A percentile compares a stretch with the other conserved stretches of the same genome.
phyloP scores from a whole-genome alignment of 2,113 vertebrate species.

The Anguilla japonica region DNA sequence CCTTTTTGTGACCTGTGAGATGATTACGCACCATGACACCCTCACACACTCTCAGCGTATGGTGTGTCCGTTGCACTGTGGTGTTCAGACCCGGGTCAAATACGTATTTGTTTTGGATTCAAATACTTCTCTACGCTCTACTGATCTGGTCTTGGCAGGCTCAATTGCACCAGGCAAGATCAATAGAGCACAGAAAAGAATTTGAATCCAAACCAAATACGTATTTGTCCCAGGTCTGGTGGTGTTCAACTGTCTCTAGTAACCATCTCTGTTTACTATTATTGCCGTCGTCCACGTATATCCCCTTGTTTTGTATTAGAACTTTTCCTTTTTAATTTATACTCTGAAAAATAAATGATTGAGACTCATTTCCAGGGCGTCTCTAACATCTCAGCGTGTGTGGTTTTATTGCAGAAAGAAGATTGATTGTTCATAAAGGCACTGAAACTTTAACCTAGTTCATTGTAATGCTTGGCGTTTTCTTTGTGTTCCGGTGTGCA shows the following conservation, averaged over 20 bases:
- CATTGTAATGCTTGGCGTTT: no score
- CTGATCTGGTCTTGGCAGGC: no score
- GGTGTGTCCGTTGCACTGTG: background rate
- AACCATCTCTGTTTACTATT: conserved; percentile 37
- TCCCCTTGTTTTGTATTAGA: conserved; percentile 52
- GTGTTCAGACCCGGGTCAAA: background rate
- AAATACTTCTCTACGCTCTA: no score
- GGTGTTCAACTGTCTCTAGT: conserved; percentile 22
- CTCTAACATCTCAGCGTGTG: background rate
- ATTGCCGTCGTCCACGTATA: conserved; percentile 30
- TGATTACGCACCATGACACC: conserved; percentile 12
- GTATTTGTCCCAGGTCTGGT: background rate
- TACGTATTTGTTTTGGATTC: no score
- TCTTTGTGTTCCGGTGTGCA: no score
- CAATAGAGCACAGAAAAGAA: no score
- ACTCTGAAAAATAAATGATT: conserved; percentile 51
- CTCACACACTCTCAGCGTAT: conserved; percentile 8
- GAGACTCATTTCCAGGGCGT: conserved; percentile 13
- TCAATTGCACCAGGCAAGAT: no score
- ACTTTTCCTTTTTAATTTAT: conserved; percentile 51
- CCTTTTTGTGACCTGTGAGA: background rate
- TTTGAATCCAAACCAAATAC: no score
- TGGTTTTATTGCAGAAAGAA: no score
- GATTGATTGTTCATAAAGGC: no score
- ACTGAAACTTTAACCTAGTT: no score